These are phyloP conservation scores for Drosophila sp. DNA, from an alignment of 1,140 invertebrate genomes.

Conservation along the genomic window DNA sequence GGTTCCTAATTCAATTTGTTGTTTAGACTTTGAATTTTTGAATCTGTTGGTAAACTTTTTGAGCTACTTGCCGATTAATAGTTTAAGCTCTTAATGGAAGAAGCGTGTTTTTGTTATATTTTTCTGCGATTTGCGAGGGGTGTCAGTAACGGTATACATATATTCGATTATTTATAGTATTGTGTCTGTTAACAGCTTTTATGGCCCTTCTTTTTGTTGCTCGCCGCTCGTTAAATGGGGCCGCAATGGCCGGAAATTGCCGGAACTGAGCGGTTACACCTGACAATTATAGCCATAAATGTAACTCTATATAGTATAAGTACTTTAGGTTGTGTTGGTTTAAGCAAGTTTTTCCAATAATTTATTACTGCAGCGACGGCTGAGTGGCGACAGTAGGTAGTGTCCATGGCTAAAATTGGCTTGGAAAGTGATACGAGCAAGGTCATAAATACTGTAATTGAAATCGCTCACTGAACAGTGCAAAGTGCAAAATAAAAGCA, in stretches of 20 bases:
- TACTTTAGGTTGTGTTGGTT: conserved; percentile 2
- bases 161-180: conserved; percentile 39
- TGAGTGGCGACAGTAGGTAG: background rate
- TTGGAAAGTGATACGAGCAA: conserved; percentile 38
- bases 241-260: conserved; percentile 65
- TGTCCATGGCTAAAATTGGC: conserved; percentile 34
- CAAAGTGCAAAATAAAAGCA: conserved; percentile 4
- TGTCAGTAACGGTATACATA: conserved; percentile 1
- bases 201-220: conserved; percentile 52
- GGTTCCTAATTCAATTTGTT: conserved; percentile 48
- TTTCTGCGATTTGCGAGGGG: background rate
- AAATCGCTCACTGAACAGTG: conserved; percentile 19
- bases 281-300: conserved; percentile 75
- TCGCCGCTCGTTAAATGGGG: conserved; percentile 6
- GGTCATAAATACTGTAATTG: conserved; percentile 39
- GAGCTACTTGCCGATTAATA: conserved; percentile 40
- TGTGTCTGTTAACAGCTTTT: conserved; percentile 48
- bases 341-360: conserved; percentile 30
- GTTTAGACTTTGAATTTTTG: conserved; percentile 21
- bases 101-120: conserved; percentile 49
- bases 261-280: conserved; percentile 70
- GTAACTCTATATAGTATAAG: conserved; percentile 33
- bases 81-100: conserved; percentile 78
- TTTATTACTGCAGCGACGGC: conserved; percentile 32
- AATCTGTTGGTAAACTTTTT: conserved; percentile 34